Conservation (phyloP, 2,113 vertebrate genomes). For the Stigmatopora argus region DNA sequence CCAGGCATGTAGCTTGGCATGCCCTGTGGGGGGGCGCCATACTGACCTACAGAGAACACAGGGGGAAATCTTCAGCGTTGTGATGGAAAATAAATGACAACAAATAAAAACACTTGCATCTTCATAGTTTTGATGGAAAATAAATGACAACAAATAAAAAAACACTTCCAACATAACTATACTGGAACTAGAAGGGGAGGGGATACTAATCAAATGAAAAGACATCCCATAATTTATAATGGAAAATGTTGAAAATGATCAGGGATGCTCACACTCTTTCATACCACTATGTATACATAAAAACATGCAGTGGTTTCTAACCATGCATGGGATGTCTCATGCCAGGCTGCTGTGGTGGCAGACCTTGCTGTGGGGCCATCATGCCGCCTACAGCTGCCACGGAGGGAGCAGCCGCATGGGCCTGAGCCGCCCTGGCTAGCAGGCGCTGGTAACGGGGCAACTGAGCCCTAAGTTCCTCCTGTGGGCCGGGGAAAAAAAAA, state of each 20-base stretch:
- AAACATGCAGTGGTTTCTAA: slow-evolving; percentile 28
- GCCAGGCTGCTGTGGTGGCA: slow-evolving; percentile 81
- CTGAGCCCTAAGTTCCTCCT: slow-evolving; percentile 96
- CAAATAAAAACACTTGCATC: too few species aligned
- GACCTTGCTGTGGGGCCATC: slow-evolving; percentile 83
- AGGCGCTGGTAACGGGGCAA: slow-evolving; percentile 92
- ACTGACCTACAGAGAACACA: slow-evolving; percentile 80
- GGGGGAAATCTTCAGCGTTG: neutral
- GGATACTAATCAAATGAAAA: too few species aligned
- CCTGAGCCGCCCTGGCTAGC: slow-evolving; percentile 84
- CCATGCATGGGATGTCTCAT: slow-evolving; percentile 88
- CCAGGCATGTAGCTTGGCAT: slow-evolving; percentile 94
- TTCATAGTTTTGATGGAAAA: too few species aligned
- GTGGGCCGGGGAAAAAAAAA: slow-evolving; percentile 23
- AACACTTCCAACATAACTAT: too few species aligned
- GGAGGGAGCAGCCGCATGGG: slow-evolving; percentile 78
- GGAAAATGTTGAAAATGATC: too few species aligned
- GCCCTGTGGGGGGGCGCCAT: slow-evolving; percentile 90
- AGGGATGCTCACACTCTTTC: too few species aligned
- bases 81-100: too few species aligned
- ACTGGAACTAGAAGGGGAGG: too few species aligned
- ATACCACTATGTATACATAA: too few species aligned
- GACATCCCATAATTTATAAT: too few species aligned
- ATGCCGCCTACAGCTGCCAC: slow-evolving; percentile 86
- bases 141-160: too few species aligned